Evolutionary conservation across 2,113 vertebrate genomes (phyloP).

Genomic region (cattle (Bos taurus)): ARS-UCD2.0 NC_037333.1:81801001-81801500

Average conservation of each 20-base stretch:
- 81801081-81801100: conserved; percentile 33
- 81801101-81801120: conserved; percentile 45
- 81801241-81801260: not conserved
- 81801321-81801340: conserved; percentile 13
- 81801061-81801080: not conserved
- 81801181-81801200: conserved; percentile 56
- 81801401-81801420: not conserved
- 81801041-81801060: conserved; percentile 37
- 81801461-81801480: not conserved
- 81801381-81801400: not conserved
- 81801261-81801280: conserved; percentile 10
- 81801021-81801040: conserved; percentile 35
- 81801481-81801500: not conserved
- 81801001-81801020: not conserved
- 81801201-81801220: conserved; percentile 49
- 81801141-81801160: conserved; percentile 45
- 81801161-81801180: not conserved
- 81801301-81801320: not conserved
- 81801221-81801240: conserved; percentile 47
- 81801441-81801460: not conserved
- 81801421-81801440: not conserved
- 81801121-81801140: conserved; percentile 47
- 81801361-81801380: not conserved
- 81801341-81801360: conserved; percentile 34
- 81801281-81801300: not conserved